A percentile compares a stretch with the other conserved stretches of the same genome.
Evolutionary conservation across 30 jellyfish, hydroid and myxozoan species (phyloP).

Genomic region (Kudoa iwatai): DNA sequence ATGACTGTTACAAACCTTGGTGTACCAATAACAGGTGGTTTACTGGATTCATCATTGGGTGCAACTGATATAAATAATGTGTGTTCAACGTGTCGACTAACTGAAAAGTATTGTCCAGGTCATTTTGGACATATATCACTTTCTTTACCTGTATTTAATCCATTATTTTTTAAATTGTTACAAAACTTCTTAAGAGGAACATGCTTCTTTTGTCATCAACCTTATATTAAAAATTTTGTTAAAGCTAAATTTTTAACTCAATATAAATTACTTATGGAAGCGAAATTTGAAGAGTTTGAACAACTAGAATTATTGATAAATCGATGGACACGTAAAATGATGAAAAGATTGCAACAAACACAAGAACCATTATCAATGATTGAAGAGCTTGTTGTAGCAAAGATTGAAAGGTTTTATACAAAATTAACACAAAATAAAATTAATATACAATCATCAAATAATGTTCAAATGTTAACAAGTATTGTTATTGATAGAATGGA

Average conservation of each 20-base stretch:
- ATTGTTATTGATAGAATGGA: too few relatives aligned
- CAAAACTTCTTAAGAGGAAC: constrained; percentile 17
- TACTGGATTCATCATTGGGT: constrained; percentile 38
- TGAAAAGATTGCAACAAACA: background rate
- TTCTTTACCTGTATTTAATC: constrained; percentile 76
- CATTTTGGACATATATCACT: constrained; percentile 54
- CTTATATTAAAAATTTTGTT: constrained; percentile 8
- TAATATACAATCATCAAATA: too few relatives aligned
- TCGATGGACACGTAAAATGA: background rate
- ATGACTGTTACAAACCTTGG: constrained; percentile 23
- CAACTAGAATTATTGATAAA: too few relatives aligned
- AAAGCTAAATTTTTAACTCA: constrained; percentile 10
- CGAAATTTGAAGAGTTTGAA: too few relatives aligned
- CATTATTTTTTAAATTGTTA: constrained; percentile 21
- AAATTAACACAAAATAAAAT: too few relatives aligned
- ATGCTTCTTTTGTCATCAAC: constrained; percentile 36
- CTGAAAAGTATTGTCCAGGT: constrained; percentile 37
- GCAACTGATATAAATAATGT: constrained; percentile 32
- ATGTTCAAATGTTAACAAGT: too few relatives aligned
- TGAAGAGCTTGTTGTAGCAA: too few relatives aligned
- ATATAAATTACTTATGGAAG: background rate
- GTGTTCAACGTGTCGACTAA: constrained; percentile 48
- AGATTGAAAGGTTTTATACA: too few relatives aligned
- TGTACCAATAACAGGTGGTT: constrained; percentile 40
- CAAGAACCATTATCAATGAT: background rate